Evolutionary conservation across 2,113 vertebrate species (phyloP).

Genomic region (Mormyrus lacerda): DNA sequence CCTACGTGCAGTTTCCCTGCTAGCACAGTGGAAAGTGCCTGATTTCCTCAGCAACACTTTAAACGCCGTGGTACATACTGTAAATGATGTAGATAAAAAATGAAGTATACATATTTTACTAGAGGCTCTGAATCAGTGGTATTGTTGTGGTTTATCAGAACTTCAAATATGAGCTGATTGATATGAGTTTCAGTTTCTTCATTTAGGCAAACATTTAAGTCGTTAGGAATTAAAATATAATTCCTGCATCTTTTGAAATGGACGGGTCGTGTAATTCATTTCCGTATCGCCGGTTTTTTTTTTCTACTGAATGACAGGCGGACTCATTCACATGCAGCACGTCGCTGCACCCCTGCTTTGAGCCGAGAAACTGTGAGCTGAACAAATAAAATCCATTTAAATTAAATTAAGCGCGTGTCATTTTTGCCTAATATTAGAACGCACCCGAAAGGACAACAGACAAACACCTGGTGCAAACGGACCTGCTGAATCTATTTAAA

Average conservation of each 20-base stretch:
- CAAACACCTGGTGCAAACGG: not conserved
- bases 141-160: not conserved
- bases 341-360: not conserved
- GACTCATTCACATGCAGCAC: not conserved
- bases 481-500: not conserved
- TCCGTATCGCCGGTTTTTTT: not conserved
- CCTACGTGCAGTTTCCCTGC: no score
- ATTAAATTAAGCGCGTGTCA: not conserved
- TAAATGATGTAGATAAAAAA: no score
- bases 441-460: not conserved
- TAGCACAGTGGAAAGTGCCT: no score
- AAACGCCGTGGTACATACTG: no score
- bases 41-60: no score
- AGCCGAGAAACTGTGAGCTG: not conserved
- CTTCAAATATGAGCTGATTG: not conserved
- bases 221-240: not conserved
- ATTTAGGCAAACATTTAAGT: not conserved
- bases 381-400: not conserved
- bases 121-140: not conserved
- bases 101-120: no score
- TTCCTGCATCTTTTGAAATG: not conserved
- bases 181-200: not conserved
- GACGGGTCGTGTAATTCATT: not conserved
- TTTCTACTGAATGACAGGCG: not conserved
- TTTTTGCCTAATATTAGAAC: not conserved